phyloP scores from a whole-genome alignment of 2,113 vertebrate genomes.

The Mirounga angustirostris region DNA sequence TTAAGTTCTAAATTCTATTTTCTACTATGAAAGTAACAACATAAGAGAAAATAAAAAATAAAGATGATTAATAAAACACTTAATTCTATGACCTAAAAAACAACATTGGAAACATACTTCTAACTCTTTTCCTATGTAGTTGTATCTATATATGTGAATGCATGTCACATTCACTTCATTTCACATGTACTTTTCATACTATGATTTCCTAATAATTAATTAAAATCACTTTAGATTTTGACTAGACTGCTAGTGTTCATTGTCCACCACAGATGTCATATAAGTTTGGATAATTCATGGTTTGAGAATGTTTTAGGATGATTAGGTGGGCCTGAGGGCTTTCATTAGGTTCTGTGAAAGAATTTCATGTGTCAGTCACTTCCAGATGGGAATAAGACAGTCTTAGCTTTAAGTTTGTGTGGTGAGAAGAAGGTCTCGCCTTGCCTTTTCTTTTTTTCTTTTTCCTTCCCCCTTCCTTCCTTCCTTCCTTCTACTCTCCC shows the following conservation, averaged over 20 bases:
- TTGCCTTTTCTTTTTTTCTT: background rate
- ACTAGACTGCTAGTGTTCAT: background rate
- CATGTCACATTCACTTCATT: background rate
- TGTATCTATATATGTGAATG: background rate
- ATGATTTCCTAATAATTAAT: slow-evolving; percentile 28
- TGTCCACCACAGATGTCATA: background rate
- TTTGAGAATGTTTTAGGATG: background rate
- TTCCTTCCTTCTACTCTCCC: no score
- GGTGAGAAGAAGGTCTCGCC: background rate
- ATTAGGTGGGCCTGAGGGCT: background rate
- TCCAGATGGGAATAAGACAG: background rate
- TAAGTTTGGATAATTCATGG: background rate
- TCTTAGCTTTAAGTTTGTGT: background rate
- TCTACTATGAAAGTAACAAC: background rate
- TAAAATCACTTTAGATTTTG: background rate
- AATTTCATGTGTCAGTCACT: background rate
- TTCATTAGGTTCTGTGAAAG: background rate
- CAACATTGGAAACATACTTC: background rate
- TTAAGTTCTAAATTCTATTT: background rate
- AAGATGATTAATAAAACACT: background rate
- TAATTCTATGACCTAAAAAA: background rate
- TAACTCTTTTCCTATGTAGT: background rate
- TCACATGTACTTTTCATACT: background rate
- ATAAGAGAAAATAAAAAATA: background rate
- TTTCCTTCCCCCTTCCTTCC: background rate